These are phyloP conservation scores for Mustelus asterias DNA, from an alignment of 2,113 vertebrate genomes.

Conservation along the genomic window DNA sequence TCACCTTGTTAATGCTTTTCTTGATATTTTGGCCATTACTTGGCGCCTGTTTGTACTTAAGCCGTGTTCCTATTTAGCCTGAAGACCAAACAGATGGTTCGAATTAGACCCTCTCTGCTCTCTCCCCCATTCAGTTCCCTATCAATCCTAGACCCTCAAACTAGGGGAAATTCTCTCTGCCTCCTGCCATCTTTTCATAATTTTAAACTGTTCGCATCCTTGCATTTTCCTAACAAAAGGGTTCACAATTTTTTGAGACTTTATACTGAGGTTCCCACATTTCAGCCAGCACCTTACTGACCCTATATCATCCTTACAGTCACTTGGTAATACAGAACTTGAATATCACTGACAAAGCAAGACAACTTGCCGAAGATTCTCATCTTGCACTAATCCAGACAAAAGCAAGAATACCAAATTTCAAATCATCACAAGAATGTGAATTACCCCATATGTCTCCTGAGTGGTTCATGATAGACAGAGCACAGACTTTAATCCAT, in stretches of 20 bases:
- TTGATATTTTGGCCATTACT: not conserved
- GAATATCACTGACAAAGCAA: not conserved
- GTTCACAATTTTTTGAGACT: not conserved
- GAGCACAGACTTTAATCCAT: no score
- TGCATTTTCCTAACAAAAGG: not conserved
- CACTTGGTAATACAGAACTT: not conserved
- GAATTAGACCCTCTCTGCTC: not conserved
- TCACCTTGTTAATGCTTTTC: not conserved
- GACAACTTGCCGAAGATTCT: not conserved
- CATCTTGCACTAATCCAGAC: not conserved
- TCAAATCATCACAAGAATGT: not conserved
- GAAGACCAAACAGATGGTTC: not conserved
- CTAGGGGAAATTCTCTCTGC: not conserved
- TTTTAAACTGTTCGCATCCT: not conserved
- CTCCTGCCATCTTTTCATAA: not conserved
- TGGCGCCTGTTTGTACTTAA: not conserved
- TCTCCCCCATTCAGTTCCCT: not conserved
- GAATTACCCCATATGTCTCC: not conserved
- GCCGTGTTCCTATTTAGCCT: not conserved
- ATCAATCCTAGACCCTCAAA: not conserved
- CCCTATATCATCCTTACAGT: not conserved
- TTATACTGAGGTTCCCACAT: not conserved
- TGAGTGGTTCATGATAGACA: not conserved
- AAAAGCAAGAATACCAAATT: not conserved
- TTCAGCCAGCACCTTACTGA: not conserved